These are phyloP conservation scores for Galemys pyrenaicus DNA, from an alignment of 2,113 vertebrate genomes.

Conservation along the genomic window DNA sequence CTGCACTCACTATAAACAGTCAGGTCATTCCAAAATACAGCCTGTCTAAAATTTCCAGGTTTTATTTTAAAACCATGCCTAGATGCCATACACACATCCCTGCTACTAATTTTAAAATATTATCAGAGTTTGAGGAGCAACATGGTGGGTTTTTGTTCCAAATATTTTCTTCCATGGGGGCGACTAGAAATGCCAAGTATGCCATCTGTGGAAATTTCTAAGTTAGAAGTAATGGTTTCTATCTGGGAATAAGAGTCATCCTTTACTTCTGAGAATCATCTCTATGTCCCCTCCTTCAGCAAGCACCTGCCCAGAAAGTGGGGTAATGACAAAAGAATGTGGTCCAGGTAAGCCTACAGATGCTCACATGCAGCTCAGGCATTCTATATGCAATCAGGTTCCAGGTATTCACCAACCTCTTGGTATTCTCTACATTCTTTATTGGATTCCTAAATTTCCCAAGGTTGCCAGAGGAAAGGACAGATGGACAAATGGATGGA, in stretches of 20 bases:
- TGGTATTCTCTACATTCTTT: background rate
- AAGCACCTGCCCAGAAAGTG: accelerated
- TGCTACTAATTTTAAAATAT: constrained; percentile 9
- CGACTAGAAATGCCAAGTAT: background rate
- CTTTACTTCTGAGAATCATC: background rate
- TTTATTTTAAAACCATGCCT: background rate
- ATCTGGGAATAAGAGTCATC: accelerated
- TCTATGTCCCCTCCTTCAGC: background rate
- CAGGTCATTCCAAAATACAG: background rate
- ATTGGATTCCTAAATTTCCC: background rate
- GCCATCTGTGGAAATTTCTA: background rate
- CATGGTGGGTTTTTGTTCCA: constrained; percentile 6
- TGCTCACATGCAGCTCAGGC: no score
- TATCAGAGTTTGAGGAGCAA: constrained; percentile 5
- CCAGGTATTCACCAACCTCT: background rate
- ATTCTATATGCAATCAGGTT: accelerated
- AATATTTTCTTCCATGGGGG: constrained; percentile 35
- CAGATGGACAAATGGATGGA: no score
- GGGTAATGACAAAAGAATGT: background rate
- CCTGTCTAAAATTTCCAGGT: background rate
- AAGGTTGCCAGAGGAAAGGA: background rate
- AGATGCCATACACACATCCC: background rate
- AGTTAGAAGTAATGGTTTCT: background rate
- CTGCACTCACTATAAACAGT: accelerated
- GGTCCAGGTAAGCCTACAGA: background rate